A percentile compares a stretch with the other conserved stretches of the same genome.
Conservation (phyloP, 2,888 invertebrate genomes). For the Lamellibrachia columna region DNA sequence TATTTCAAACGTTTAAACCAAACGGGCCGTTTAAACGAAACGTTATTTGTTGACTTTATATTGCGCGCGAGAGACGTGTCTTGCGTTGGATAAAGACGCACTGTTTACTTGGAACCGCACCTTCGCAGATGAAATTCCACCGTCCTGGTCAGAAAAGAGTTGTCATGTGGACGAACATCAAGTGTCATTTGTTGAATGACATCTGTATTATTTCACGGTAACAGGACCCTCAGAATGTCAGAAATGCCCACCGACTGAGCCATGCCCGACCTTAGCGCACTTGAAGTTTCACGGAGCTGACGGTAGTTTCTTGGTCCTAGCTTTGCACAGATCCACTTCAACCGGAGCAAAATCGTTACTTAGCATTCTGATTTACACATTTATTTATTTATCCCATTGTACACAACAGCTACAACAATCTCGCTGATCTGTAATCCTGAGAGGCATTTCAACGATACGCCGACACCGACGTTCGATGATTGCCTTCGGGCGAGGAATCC, state of each 20-base stretch:
- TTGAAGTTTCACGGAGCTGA: background rate
- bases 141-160: background rate
- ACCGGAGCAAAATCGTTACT: background rate
- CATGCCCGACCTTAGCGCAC: background rate
- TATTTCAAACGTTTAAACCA: background rate
- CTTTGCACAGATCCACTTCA: background rate
- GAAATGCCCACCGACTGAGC: background rate
- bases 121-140: background rate
- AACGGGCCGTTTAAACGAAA: background rate
- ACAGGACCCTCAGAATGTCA: background rate
- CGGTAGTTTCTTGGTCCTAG: background rate
- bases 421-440: background rate
- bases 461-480: background rate
- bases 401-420: background rate
- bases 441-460: background rate
- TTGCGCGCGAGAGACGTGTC: background rate
- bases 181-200: background rate
- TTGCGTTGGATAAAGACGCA: background rate
- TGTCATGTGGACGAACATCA: background rate
- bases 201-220: background rate
- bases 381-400: background rate
- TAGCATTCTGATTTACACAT: background rate
- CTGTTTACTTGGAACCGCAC: background rate
- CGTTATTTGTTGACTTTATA: background rate
- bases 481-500: background rate